A percentile compares a stretch with the other conserved stretches of the same genome.
These are phyloP conservation scores for Anthonomus grandis DNA, from an alignment of 1,140 invertebrate species.

Conservation along the genomic window DNA sequence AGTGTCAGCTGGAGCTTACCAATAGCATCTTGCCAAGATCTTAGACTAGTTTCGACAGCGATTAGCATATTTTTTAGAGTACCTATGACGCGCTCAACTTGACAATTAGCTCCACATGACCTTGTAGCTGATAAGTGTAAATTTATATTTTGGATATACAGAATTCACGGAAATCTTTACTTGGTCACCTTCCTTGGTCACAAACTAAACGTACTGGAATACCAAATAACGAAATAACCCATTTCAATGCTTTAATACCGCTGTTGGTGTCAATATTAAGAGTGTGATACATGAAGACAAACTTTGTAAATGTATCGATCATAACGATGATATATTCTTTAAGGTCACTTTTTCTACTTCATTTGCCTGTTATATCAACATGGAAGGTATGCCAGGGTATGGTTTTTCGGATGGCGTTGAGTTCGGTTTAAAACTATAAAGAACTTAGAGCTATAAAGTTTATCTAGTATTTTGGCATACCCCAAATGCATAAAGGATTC, in stretches of 20 bases:
- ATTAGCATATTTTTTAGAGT: too few species aligned
- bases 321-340: background rate
- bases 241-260: background rate
- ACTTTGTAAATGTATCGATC: background rate
- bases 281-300: background rate
- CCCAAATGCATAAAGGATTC: background rate
- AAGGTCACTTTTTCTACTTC: background rate
- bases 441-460: background rate
- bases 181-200: background rate
- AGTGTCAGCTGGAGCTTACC: too few species aligned
- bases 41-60: too few species aligned
- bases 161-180: background rate
- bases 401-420: background rate
- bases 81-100: background rate
- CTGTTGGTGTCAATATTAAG: background rate
- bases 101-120: background rate
- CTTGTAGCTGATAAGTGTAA: background rate
- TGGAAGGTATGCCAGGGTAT: background rate
- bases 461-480: too few species aligned
- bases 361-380: background rate
- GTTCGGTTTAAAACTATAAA: background rate
- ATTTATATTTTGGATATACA: background rate
- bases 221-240: background rate
- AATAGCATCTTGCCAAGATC: too few species aligned
- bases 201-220: background rate